Percentiles rank a stretch among this genome's conserved stretches.
phyloP scores from a whole-genome alignment of 2,797 vertebrate species.

The Phalanger gymnotis region DNA sequence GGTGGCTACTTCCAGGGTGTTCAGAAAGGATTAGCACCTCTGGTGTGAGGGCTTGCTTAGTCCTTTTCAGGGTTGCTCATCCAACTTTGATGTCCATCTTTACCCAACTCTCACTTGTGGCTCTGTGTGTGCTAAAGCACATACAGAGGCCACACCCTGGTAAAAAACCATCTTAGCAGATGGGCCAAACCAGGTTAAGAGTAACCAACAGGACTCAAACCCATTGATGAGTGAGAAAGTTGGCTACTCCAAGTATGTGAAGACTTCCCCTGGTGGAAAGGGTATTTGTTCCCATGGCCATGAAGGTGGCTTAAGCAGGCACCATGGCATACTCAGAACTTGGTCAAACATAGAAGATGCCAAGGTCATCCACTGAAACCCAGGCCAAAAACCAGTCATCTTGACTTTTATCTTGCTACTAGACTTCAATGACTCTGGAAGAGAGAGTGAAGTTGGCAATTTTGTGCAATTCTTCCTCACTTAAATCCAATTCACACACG shows the following conservation, averaged over 20 bases:
- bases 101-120: not conserved
- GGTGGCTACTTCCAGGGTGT: not conserved
- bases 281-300: not conserved
- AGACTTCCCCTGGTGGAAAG: not conserved
- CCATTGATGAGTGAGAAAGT: not conserved
- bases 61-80: not conserved
- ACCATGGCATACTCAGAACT: not conserved
- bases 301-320: not conserved
- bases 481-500: not conserved
- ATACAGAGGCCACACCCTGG: not conserved
- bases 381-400: not conserved
- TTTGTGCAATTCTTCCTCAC: not conserved
- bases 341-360: not conserved
- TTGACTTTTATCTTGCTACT: not conserved
- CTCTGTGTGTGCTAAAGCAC: not conserved
- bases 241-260: not conserved
- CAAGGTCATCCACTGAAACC: not conserved
- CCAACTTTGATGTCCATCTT: not conserved
- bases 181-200: not conserved
- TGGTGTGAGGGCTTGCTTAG: not conserved
- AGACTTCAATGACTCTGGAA: not conserved
- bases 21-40: not conserved
- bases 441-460: not conserved
- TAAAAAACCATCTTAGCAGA: not conserved
- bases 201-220: not conserved